A percentile compares a stretch with the other conserved stretches of the same genome.
These are phyloP conservation scores for Dromiciops gliroides DNA, from an alignment of 2,113 vertebrate genomes.

Conservation along the genomic window DNA sequence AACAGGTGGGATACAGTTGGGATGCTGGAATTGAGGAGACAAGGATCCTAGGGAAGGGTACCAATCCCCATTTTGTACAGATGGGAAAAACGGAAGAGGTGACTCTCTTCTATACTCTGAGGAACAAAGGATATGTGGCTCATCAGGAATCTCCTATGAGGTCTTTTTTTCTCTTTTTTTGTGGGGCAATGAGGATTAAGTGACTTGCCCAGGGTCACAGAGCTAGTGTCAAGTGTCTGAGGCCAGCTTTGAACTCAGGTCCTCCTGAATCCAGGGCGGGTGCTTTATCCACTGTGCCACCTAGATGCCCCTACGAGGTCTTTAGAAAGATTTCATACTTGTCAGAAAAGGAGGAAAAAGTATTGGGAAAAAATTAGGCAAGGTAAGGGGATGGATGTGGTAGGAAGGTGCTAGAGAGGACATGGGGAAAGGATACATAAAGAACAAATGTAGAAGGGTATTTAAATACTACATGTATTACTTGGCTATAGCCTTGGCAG, in stretches of 20 bases:
- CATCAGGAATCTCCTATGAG: not conserved
- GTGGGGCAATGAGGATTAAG: too few relatives aligned
- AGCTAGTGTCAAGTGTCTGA: too few relatives aligned
- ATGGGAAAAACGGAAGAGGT: not conserved
- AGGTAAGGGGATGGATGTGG: not conserved
- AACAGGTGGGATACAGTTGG: not conserved
- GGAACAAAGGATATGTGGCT: not conserved
- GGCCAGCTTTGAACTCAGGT: too few relatives aligned
- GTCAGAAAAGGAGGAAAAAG: not conserved
- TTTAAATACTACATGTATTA: not conserved
- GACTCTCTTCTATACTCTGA: not conserved
- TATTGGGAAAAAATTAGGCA: not conserved
- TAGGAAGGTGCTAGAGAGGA: not conserved
- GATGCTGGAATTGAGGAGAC: not conserved
- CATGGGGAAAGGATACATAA: not conserved
- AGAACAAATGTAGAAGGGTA: not conserved
- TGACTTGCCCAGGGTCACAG: too few relatives aligned
- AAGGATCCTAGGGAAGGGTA: not conserved
- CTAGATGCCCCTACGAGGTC: not conserved
- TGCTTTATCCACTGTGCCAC: too few relatives aligned
- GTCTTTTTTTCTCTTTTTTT: too few relatives aligned
- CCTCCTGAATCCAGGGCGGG: too few relatives aligned
- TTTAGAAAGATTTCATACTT: not conserved
- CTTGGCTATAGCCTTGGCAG: constrained; percentile 74
- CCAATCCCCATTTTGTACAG: not conserved